Evolutionary conservation across 2,888 invertebrate genomes (phyloP), one percentile per base, ranked within the genome.

Genomic region (Lepeophtheirus nordmannii): DNA sequence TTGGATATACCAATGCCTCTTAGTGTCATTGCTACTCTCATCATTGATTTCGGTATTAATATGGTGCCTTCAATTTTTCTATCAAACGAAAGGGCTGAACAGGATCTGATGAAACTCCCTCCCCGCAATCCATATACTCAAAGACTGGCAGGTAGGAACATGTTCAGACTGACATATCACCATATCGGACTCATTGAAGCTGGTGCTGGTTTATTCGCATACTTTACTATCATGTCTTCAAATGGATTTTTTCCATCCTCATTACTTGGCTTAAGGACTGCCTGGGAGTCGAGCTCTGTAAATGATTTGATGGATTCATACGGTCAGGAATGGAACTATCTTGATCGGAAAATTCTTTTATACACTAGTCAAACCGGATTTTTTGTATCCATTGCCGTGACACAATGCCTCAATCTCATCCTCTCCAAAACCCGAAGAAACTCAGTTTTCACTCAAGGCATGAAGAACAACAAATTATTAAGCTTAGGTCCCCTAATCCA

Each of bases 201-300:
- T 62, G 91, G 93, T n/a, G 96, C 96, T 70, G 98, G 97, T 38
- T 98, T 98, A 87, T 98, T 97, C 81, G 90, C 92, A 67, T 98
- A 98, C 82, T 94, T 97, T 79, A 94, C 97, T 73, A 97, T 98
- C 76, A 91, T 97, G 93, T 96, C 93, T 80, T 97, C 97, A 77
- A 96, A 97, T 78, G 97, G 97, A 72, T 98, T 98, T 82, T 81
- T 90, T 76, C 93, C 94, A 2, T 75, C 80, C 74, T 81, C 82
- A 73, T 82, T 98, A 72, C 87, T 94, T 76, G 96, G 97, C 71
- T 87, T 97, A 75, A 85, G 97, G 75, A 90, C 90, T 78, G 85
- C 88, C 74, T 98, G 97, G 97, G 97, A 98, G 77, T 93, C 96
- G 38, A 89, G 91, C 79, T 93, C 93, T 72, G 87, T 97, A 76